Conservation (phyloP, 2,797 vertebrate genomes). For the Sarcoramphus papa region DNA sequence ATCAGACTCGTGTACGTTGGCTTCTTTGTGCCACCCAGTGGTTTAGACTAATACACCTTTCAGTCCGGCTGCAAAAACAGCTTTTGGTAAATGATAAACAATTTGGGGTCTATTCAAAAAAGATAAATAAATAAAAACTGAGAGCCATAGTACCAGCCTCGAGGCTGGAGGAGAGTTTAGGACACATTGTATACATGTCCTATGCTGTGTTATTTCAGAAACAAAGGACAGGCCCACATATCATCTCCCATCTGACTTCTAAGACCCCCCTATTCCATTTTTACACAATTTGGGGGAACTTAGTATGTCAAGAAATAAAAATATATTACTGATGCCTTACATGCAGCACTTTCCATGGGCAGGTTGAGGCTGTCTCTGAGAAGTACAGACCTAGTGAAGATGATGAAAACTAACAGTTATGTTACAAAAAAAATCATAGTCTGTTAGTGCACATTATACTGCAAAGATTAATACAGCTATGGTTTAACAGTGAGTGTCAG, state of each 20-base stretch:
- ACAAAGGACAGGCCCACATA: neutral
- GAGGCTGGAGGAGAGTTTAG: neutral
- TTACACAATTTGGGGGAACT: neutral
- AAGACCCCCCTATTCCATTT: neutral
- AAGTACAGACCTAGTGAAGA: neutral
- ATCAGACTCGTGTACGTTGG: neutral
- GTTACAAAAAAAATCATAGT: neutral
- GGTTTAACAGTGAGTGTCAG: neutral
- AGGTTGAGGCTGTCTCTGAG: neutral
- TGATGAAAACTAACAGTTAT: neutral
- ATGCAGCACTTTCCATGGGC: neutral
- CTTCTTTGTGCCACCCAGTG: neutral
- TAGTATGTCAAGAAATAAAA: neutral
- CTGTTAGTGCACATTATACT: neutral
- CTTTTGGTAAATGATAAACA: neutral
- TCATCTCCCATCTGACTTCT: neutral
- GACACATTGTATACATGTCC: neutral
- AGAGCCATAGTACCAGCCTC: neutral
- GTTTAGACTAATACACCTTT: neutral
- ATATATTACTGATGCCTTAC: accelerated
- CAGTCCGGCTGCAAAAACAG: neutral
- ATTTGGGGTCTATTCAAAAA: neutral
- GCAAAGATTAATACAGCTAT: neutral
- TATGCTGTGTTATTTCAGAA: neutral
- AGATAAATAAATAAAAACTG: neutral